phyloP scores from a whole-genome alignment of 2,888 invertebrate species.

The Papilio protenor region DNA sequence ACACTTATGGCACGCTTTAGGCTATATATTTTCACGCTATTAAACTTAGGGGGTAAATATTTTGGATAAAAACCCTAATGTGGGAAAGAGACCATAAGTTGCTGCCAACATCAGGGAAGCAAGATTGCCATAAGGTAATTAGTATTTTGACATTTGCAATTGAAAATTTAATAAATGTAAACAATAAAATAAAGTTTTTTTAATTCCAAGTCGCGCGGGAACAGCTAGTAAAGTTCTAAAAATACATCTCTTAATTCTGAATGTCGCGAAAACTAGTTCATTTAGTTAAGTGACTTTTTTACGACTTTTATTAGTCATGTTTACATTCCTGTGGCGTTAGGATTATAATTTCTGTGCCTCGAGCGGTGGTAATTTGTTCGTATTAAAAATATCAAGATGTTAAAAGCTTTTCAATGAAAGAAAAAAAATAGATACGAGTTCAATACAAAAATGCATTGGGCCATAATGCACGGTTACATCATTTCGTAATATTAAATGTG shows the following conservation, averaged over 20 bases:
- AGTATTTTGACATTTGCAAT: no score
- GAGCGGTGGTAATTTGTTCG: constrained; percentile 15
- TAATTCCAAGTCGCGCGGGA: no score
- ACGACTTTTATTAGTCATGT: constrained; percentile 18
- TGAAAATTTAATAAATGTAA: no score
- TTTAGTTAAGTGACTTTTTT: constrained; percentile 14
- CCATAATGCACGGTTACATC: constrained; percentile 53
- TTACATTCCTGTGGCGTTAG: constrained; percentile 2
- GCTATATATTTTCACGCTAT: no score
- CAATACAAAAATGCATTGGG: constrained; percentile 53
- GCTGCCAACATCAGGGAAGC: no score
- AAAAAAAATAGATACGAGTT: constrained; percentile 27
- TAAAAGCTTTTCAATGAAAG: constrained; percentile 39
- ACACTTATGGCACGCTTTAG: no score
- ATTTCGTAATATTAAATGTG: constrained; percentile 77
- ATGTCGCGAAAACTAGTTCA: constrained; percentile 22
- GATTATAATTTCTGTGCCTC: constrained; percentile 16
- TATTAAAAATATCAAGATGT: constrained; percentile 11
- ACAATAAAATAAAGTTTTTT: no score
- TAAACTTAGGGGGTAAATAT: no score
- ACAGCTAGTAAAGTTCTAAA: constrained; percentile 29
- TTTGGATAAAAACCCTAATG: no score
- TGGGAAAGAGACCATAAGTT: no score
- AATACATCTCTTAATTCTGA: constrained; percentile 18
- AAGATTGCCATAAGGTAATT: no score